Percentiles rank a stretch among this genome's conserved stretches.
phyloP scores from a whole-genome alignment of 2,113 vertebrate species.

The Fregetta grallaria region DNA sequence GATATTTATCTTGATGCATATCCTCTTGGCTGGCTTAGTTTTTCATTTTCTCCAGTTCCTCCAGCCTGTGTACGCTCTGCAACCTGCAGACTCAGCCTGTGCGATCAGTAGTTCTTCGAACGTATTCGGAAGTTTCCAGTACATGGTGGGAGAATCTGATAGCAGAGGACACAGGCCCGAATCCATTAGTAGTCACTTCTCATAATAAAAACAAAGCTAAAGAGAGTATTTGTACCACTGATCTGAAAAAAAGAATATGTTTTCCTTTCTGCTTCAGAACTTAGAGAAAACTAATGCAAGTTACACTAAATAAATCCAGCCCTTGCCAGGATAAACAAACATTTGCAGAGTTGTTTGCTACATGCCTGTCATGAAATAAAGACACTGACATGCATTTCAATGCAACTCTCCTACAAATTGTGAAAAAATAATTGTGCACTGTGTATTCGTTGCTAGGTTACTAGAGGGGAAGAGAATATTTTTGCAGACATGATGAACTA shows the following conservation, averaged over 20 bases:
- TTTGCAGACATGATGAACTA: conserved; percentile 51
- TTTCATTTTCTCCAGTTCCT: conserved; percentile 41
- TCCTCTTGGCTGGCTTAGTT: conserved; percentile 46
- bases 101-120: background rate
- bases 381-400: conserved; percentile 55
- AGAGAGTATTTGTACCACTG: conserved; percentile 4
- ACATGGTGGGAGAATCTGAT: background rate
- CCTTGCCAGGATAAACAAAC: conserved; percentile 64
- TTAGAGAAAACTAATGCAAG: conserved; percentile 7
- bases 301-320: conserved; percentile 29
- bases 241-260: background rate
- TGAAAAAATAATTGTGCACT: conserved; percentile 52
- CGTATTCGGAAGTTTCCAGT: background rate
- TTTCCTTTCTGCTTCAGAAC: conserved; percentile 35
- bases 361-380: conserved; percentile 48
- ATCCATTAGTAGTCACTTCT: background rate
- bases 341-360: conserved; percentile 41
- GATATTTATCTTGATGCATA: conserved; percentile 57
- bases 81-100: background rate
- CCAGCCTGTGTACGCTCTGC: background rate
- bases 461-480: conserved; percentile 29
- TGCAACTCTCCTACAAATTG: conserved; percentile 47
- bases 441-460: conserved; percentile 44
- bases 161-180: background rate
- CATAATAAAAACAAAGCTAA: background rate